Base-by-base conservation (phyloP, 2,797 vertebrate species). In the Furcifer pardalis region DNA sequence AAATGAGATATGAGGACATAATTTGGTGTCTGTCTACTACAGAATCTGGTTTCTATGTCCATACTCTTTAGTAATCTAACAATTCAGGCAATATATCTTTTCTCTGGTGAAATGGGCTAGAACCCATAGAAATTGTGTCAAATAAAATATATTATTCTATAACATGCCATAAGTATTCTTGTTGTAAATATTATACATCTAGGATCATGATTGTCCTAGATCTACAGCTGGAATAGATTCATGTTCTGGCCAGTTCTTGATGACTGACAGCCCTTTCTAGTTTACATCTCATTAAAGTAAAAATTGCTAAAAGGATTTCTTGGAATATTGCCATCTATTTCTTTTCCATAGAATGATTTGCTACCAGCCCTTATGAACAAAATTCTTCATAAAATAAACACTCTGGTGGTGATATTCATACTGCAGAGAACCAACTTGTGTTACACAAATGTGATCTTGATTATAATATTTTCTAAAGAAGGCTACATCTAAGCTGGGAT, bases 381-480 rank as follows among this genome's bases (percentile, higher is more conserved):
- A 74, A 46, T 23, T 35, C 83, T 89, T 86, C 21, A 40, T 46
- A 68, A 81, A 81, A 76, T 37, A 69, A 30, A 49, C 4, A 19
- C n/a, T 62, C n/a, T 46, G 3, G 4, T 52, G 13, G 76, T 74
- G 35, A 49, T 7, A 0, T 83, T 75, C 63, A 44, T 71, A 86
- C 65, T 12, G 74, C 30, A 60, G 78, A 89, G 90, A 1, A 0
- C 15, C 69, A 81, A 82, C 46, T 49, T 76, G 25, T n/a, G 42
- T 56, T 56, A 66, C 63, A 35, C 42, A 1, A 68, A 56, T 32
- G 19, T 86, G 77, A 87, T 68, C 52, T 73, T 79, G 35, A 4
- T 74, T 60, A 74, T 85, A 88, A 91, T 87, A 30, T 44, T 93
- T 95, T 94, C 94, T 95, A 84, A 87, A 91, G 91, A 93, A 96